A percentile compares a stretch with the other conserved stretches of the same genome.
phyloP scores from a whole-genome alignment of 2,113 vertebrate genomes.

The Zosterops lateralis region DNA sequence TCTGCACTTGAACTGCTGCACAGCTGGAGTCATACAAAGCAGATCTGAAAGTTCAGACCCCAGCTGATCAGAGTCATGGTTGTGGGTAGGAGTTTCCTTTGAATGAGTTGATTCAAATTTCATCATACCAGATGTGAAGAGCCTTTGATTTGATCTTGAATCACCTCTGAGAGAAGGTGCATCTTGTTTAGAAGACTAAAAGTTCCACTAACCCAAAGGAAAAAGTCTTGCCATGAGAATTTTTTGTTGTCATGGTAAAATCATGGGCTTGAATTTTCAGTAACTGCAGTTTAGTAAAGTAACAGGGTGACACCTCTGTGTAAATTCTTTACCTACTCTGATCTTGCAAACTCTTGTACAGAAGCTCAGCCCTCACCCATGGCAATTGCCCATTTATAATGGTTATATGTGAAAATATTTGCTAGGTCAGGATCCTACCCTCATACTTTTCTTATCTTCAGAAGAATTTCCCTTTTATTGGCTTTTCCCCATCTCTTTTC shows the following conservation, averaged over 20 bases:
- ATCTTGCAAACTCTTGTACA: background rate
- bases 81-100: background rate
- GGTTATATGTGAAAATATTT: background rate
- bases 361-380: background rate
- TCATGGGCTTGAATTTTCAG: background rate
- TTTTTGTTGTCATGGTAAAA: background rate
- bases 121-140: background rate
- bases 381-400: background rate
- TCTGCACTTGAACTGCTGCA: background rate
- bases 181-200: background rate
- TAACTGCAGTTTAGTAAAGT: background rate
- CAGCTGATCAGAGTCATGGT: background rate
- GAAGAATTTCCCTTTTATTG: background rate
- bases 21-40: background rate
- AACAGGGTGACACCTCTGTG: background rate
- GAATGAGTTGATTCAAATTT: background rate
- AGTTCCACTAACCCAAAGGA: background rate
- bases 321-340: background rate
- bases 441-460: background rate
- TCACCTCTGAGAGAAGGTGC: background rate
- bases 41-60: background rate
- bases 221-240: background rate
- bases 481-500: background rate
- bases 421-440: background rate
- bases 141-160: background rate